phyloP scores from a whole-genome alignment of 2,797 vertebrate genomes.

The Geotrypetes seraphini region DNA sequence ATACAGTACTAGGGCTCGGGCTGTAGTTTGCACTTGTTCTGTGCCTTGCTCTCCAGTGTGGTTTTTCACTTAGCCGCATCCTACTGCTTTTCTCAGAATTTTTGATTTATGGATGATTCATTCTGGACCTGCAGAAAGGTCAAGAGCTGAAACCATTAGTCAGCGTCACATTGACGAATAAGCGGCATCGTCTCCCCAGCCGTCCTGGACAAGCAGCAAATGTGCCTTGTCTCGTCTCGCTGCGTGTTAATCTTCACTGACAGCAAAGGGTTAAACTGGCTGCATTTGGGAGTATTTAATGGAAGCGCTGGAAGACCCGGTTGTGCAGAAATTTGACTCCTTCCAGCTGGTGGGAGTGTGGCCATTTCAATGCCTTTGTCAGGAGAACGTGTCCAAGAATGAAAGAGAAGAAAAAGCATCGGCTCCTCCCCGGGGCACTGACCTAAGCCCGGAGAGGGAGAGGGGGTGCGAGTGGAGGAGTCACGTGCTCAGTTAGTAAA shows the following conservation, averaged over 20 bases:
- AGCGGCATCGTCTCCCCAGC: too few relatives aligned
- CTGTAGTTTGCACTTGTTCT: too few relatives aligned
- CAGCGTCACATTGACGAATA: too few relatives aligned
- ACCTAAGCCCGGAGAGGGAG: constrained; percentile 23
- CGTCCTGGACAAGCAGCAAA: too few relatives aligned
- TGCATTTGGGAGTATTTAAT: constrained; percentile 8
- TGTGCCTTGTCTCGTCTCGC: neutral
- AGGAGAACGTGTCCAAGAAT: constrained; percentile 24
- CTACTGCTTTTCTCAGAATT: too few relatives aligned
- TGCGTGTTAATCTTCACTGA: neutral
- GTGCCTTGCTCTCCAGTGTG: too few relatives aligned
- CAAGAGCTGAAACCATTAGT: too few relatives aligned
- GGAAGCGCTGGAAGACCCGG: constrained; percentile 39
- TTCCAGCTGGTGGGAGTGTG: constrained; percentile 33
- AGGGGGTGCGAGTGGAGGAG: constrained; percentile 33
- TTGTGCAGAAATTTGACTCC: constrained; percentile 52
- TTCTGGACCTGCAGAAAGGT: too few relatives aligned
- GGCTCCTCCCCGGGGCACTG: too few relatives aligned
- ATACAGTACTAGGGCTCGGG: too few relatives aligned
- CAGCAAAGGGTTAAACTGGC: neutral
- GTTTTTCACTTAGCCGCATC: too few relatives aligned
- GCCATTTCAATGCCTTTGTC: constrained; percentile 27
- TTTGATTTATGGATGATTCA: too few relatives aligned
- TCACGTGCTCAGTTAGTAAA: constrained; percentile 50
- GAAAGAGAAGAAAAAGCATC: constrained; percentile 9